A percentile compares a stretch with the other conserved stretches of the same genome.
Evolutionary conservation across 2,113 vertebrate genomes (phyloP).

Genomic region (Pan paniscus): DNA sequence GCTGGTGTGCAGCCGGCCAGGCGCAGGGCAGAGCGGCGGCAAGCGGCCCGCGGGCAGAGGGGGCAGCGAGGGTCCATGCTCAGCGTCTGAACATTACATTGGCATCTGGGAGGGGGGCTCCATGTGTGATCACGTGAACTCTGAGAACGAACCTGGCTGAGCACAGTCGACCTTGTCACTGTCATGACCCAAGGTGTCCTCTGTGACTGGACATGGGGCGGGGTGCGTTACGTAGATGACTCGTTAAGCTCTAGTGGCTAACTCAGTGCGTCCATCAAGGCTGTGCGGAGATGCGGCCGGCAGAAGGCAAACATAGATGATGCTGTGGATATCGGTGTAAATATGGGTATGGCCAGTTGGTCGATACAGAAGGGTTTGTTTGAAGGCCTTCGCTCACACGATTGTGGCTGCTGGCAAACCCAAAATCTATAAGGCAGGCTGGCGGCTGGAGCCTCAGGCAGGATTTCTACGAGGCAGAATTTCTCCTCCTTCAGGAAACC

Average conservation of each 20-base stretch:
- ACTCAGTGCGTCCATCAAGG: not conserved
- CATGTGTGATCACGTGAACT: not conserved
- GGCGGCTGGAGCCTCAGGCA: not conserved
- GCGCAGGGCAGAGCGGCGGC: accelerated
- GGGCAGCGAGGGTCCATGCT: accelerated
- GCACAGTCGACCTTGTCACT: not conserved
- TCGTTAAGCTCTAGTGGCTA: not conserved
- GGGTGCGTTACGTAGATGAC: not conserved
- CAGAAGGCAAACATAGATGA: not conserved
- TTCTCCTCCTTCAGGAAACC: not conserved
- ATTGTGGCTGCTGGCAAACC: accelerated
- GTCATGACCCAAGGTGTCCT: not conserved
- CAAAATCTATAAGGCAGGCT: not conserved
- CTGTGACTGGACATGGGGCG: not conserved
- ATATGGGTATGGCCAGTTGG: not conserved
- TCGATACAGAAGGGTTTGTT: not conserved
- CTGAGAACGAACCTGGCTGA: not conserved
- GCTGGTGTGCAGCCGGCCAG: not conserved
- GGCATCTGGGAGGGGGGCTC: too few species aligned
- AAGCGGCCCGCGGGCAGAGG: not conserved
- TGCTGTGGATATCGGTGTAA: not conserved
- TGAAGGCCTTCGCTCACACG: not conserved
- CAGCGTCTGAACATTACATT: accelerated
- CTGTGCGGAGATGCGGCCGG: accelerated
- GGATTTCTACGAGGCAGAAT: not conserved